These are phyloP conservation scores for Aythya fuligula DNA, from an alignment of 2,797 vertebrate genomes.

Conservation along the genomic window DNA sequence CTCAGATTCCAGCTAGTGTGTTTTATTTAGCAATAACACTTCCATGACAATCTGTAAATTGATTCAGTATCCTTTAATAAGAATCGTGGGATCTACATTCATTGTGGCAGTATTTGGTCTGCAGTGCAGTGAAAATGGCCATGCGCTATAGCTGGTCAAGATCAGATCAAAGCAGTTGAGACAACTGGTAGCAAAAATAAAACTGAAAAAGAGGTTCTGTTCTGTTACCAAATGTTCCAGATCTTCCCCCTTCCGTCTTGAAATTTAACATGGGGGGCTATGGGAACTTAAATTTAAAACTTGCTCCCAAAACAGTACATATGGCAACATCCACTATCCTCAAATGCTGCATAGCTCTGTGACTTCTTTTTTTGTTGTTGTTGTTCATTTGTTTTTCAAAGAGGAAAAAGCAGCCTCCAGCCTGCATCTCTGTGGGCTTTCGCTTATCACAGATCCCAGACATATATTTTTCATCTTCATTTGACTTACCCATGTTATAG, in stretches of 20 bases:
- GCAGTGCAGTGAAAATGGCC: neutral
- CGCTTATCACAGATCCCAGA: neutral
- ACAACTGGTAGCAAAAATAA: neutral
- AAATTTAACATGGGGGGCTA: neutral
- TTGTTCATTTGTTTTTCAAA: neutral
- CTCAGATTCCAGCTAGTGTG: neutral
- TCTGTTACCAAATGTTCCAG: neutral
- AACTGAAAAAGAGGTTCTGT: neutral
- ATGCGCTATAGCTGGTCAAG: neutral
- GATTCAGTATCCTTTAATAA: neutral
- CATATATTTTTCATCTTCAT: neutral
- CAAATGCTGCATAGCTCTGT: neutral
- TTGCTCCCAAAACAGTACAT: fast-evolving
- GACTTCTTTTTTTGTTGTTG: neutral
- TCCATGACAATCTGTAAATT: neutral
- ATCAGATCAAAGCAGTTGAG: fast-evolving
- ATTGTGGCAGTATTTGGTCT: neutral
- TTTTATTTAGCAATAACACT: neutral
- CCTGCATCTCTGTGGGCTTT: neutral
- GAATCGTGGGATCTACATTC: neutral
- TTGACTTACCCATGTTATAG: neutral
- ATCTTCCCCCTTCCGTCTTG: neutral
- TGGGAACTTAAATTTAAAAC: neutral
- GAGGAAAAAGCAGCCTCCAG: neutral
- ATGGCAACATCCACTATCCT: neutral